Percentiles rank a stretch among this genome's conserved stretches.
Evolutionary conservation across 2,113 vertebrate genomes (phyloP).

Genomic region (Notarius quadriscutis): DNA sequence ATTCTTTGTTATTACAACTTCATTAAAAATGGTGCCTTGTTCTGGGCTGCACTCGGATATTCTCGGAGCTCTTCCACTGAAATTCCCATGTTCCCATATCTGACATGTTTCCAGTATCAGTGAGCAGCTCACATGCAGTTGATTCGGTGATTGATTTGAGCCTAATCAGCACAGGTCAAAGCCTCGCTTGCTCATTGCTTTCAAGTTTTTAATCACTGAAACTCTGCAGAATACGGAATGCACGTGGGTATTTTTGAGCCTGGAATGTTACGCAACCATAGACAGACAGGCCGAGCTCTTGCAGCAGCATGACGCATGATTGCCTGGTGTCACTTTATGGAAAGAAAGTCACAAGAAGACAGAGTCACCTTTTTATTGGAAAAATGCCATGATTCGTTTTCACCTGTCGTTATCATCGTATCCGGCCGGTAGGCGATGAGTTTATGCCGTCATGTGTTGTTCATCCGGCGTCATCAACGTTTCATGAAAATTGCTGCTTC

Average conservation of each 20-base stretch:
- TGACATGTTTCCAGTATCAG: constrained; percentile 18
- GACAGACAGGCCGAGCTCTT: background rate
- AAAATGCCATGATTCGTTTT: no score
- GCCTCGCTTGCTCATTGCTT: background rate
- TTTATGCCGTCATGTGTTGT: no score
- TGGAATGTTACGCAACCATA: background rate
- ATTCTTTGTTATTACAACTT: constrained; percentile 37
- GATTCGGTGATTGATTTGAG: constrained; percentile 27
- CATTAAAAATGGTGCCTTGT: background rate
- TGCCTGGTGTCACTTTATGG: no score
- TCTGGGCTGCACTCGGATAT: constrained; percentile 19
- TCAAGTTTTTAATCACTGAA: background rate
- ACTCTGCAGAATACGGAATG: no score
- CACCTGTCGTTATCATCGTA: no score
- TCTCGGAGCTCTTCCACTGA: constrained; percentile 5
- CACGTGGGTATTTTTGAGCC: background rate
- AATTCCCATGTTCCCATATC: background rate
- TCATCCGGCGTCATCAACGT: no score
- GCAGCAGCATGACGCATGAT: background rate
- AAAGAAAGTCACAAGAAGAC: background rate
- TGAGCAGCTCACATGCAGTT: constrained; percentile 10
- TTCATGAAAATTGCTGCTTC: no score
- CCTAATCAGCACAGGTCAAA: constrained; percentile 6
- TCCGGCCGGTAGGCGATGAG: no score
- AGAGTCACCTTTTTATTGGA: no score